Evolutionary conservation across 2,888 invertebrate species (phyloP), one percentile per base, ranked within the genome.

Genomic region (Balanococcus diminutus): DNA sequence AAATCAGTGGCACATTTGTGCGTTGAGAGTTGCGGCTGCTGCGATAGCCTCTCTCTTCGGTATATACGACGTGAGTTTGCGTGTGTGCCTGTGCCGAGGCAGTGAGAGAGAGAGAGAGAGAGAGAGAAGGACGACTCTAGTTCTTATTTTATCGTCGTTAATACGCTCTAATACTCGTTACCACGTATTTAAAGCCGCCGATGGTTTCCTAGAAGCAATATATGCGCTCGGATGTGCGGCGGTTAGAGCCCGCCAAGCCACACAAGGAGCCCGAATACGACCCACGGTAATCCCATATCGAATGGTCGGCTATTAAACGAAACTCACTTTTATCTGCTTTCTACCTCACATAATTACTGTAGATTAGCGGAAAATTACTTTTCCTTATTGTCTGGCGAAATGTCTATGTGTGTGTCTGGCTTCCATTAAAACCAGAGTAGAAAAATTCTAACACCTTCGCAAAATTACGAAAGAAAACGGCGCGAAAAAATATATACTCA

Each of bases 91-190:
- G 2, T 14, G 16, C 1, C 16, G 11, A 3, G 16, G n/a, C n/a
- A n/a, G n/a, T n/a, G n/a, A n/a, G n/a, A n/a, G n/a, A n/a, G n/a
- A n/a, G n/a, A n/a, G n/a, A n/a, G n/a, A n/a, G n/a, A n/a, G n/a
- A n/a, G n/a, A n/a, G n/a, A n/a, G 46, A 0, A 46, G 46, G 42
- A 42, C 42, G 42, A 14, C 16, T 16, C 42, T 46, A n/a, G 42
- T 42, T 46, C 46, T 46, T 46, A 46, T 46, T 46, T 46, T 72
- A 31, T 31, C 32, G 25, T 16, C 72, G 72, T 72, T 72, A 72
- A 72, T 72, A 72, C 61, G 61, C 25, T 61, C 72, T 72, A 72
- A 72, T 72, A 72, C 72, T 72, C 72, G 72, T 72, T 72, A 72
- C 72, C 72, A 72, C 72, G 31, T 72, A 72, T 72, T 72, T 72